phyloP scores from a whole-genome alignment of 2,797 vertebrate genomes.

The Chiroxiphia lanceolata region DNA sequence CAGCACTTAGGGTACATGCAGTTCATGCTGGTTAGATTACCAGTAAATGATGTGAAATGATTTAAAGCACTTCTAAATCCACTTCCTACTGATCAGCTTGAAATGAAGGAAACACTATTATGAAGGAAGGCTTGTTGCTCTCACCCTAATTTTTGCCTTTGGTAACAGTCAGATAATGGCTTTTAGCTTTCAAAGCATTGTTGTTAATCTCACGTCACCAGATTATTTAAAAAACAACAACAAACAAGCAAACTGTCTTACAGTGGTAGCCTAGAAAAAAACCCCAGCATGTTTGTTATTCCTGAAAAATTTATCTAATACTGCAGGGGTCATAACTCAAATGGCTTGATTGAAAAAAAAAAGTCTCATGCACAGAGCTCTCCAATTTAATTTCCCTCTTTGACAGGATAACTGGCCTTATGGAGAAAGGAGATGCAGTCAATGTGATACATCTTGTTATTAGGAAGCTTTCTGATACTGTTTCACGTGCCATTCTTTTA shows the following conservation, averaged over 20 bases:
- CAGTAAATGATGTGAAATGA: constrained; percentile 59
- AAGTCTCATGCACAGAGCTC: background rate
- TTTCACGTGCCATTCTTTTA: background rate
- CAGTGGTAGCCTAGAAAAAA: background rate
- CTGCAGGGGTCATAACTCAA: constrained; percentile 27
- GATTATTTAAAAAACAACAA: background rate
- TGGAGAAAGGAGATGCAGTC: background rate
- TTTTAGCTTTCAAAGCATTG: constrained; percentile 15
- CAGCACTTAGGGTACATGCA: constrained; percentile 48
- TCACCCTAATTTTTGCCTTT: constrained; percentile 33
- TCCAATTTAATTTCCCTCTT: constrained; percentile 21
- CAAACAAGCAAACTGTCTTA: background rate
- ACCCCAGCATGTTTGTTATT: background rate
- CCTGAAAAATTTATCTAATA: background rate
- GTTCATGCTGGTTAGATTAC: constrained; percentile 60
- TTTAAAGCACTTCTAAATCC: constrained; percentile 48
- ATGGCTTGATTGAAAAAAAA: background rate
- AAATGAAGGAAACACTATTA: constrained; percentile 40
- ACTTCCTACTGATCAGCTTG: constrained; percentile 62
- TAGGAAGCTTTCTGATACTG: constrained; percentile 28
- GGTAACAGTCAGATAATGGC: background rate
- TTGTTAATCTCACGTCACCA: background rate
- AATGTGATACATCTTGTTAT: background rate
- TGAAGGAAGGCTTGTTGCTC: constrained; percentile 35
- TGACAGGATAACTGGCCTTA: constrained; percentile 29